These are phyloP conservation scores for Nephila pilipes DNA, from an alignment of 1,140 invertebrate species.

Conservation along the genomic window DNA sequence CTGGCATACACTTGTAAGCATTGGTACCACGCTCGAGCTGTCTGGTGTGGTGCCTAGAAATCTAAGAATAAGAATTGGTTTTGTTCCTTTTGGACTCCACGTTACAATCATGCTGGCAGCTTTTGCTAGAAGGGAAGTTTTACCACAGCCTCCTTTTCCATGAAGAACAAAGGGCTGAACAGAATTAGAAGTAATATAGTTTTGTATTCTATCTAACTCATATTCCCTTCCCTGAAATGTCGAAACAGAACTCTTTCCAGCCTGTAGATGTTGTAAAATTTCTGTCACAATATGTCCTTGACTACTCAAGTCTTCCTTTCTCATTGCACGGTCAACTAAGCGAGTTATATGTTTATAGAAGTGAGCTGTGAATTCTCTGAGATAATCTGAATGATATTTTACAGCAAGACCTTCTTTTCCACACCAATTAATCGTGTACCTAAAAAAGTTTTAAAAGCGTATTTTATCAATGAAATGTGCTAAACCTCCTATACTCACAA, in stretches of 20 bases:
- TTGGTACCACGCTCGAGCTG: slow-evolving; percentile 95
- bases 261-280: slow-evolving; percentile 97
- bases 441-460: slow-evolving; percentile 79
- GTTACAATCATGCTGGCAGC: slow-evolving; percentile 88
- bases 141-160: slow-evolving; percentile 98
- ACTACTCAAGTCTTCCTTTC: slow-evolving; percentile 95
- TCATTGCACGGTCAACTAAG: slow-evolving; percentile 95
- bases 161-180: slow-evolving; percentile 96
- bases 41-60: slow-evolving; percentile 98
- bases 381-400: slow-evolving; percentile 96
- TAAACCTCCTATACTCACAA: too few species aligned
- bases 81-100: slow-evolving; percentile 82
- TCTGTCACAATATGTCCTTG: slow-evolving; percentile 97
- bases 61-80: slow-evolving; percentile 93
- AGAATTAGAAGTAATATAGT: slow-evolving; percentile 91
- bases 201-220: slow-evolving; percentile 89
- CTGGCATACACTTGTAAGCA: slow-evolving; percentile 96
- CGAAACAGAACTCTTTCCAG: slow-evolving; percentile 97
- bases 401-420: slow-evolving; percentile 95
- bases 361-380: slow-evolving; percentile 96
- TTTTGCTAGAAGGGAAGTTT: slow-evolving; percentile 97
- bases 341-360: slow-evolving; percentile 97
- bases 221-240: slow-evolving; percentile 97
- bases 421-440: slow-evolving; percentile 98
- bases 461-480: too few species aligned